Evolutionary conservation across 2,113 vertebrate species (phyloP).

Genomic region (Glaucomys volans): DNA sequence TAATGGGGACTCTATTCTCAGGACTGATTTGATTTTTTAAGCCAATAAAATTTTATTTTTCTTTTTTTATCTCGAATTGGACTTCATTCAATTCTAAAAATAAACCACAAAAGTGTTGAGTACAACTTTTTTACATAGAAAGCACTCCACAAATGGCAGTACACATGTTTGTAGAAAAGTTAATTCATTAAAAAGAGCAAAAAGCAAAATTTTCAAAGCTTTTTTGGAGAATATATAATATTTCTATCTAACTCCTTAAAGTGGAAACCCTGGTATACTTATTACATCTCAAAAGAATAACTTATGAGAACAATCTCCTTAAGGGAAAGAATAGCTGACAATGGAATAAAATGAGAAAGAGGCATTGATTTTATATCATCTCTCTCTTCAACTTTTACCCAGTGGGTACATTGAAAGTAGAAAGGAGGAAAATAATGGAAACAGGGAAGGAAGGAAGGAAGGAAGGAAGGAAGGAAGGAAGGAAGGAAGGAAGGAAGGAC

Average conservation of each 20-base stretch:
- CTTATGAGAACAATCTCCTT: constrained; percentile 17
- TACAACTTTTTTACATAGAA: background rate
- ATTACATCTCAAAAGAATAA: constrained; percentile 16
- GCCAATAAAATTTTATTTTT: background rate
- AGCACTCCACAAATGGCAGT: background rate
- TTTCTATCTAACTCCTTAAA: background rate
- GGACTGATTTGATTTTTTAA: background rate
- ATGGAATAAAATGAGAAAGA: background rate
- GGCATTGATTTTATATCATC: background rate
- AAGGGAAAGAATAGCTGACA: background rate
- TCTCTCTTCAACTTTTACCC: background rate
- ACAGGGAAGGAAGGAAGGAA: fast-evolving
- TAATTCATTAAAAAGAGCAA: background rate
- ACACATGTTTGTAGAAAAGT: background rate
- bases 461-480: fast-evolving
- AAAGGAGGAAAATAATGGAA: background rate
- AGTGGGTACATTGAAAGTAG: background rate
- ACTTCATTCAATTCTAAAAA: background rate
- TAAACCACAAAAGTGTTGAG: background rate
- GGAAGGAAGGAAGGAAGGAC: no score
- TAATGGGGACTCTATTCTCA: background rate
- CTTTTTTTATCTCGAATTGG: background rate
- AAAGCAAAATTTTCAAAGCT: background rate
- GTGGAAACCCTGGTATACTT: constrained; percentile 33
- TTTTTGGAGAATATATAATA: background rate